phyloP scores from a whole-genome alignment of 2,797 vertebrate species.

The Takifugu rubripes region DNA sequence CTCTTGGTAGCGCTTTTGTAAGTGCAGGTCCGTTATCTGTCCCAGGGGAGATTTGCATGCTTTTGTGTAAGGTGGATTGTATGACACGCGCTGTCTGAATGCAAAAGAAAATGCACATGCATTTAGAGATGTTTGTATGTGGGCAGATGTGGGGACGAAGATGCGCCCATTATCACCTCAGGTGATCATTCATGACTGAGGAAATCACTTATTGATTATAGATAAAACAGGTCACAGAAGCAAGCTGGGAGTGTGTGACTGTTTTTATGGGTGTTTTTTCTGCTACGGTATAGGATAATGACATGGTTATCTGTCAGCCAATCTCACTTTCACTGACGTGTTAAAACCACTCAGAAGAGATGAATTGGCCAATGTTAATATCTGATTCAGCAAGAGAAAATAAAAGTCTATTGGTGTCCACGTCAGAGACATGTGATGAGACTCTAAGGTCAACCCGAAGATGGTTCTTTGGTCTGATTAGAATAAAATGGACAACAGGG shows the following conservation, averaged over 20 bases:
- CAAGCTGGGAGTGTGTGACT: background rate
- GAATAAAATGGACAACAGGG: too few species aligned
- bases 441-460: too few species aligned
- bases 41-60: slow-evolving; percentile 4
- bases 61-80: slow-evolving; percentile 2
- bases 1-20: slow-evolving; percentile 2
- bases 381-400: too few species aligned
- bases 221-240: slow-evolving; percentile 10
- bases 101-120: slow-evolving; percentile 21
- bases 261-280: background rate
- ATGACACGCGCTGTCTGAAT: slow-evolving; percentile 14
- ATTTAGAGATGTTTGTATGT: slow-evolving; percentile 24
- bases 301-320: too few species aligned
- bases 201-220: slow-evolving; percentile 14
- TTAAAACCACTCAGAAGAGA: too few species aligned
- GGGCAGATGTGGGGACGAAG: slow-evolving; percentile 25
- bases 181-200: slow-evolving; percentile 22
- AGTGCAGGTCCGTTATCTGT: slow-evolving; percentile 2
- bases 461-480: too few species aligned
- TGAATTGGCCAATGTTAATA: too few species aligned
- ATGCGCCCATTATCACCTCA: slow-evolving; percentile 33
- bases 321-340: too few species aligned
- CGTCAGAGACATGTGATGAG: too few species aligned
- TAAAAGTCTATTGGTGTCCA: too few species aligned
- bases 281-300: background rate